phyloP scores from a whole-genome alignment of 2,888 invertebrate species.

The Cenopis cana region DNA sequence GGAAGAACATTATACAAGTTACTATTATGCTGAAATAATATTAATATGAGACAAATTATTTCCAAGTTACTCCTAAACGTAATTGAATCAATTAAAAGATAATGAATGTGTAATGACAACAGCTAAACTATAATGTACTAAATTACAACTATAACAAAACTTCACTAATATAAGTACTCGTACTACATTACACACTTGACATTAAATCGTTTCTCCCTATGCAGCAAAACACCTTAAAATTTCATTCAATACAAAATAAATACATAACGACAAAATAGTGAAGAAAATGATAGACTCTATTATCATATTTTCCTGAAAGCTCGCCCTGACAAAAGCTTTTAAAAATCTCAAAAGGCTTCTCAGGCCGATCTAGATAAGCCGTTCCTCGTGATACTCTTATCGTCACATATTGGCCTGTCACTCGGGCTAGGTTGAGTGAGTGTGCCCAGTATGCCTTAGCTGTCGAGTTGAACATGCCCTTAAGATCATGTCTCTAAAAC shows the following conservation, averaged over 20 bases:
- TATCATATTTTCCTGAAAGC: constrained; percentile 34
- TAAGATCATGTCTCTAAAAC: not conserved
- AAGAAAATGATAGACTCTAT: constrained; percentile 26
- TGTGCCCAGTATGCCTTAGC: not conserved
- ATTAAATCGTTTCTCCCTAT: not conserved
- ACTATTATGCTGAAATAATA: not conserved
- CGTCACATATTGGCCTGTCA: constrained; percentile 31
- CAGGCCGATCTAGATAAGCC: constrained; percentile 35
- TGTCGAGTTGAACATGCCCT: not conserved
- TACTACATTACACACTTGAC: too few relatives aligned
- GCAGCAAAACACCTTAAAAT: not conserved
- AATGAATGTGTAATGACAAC: too few relatives aligned
- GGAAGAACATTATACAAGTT: not conserved
- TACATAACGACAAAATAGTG: not conserved
- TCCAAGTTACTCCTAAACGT: too few relatives aligned
- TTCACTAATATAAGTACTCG: too few relatives aligned
- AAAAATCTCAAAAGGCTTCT: constrained; percentile 36
- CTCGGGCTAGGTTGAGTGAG: constrained; percentile 10
- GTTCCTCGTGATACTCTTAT: constrained; percentile 30
- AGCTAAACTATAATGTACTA: too few relatives aligned
- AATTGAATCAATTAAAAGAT: too few relatives aligned
- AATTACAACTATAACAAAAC: too few relatives aligned
- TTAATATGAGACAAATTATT: too few relatives aligned
- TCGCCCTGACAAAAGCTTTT: constrained; percentile 30
- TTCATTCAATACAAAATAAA: not conserved